Base-by-base conservation (phyloP, 1,140 invertebrate genomes). In the Danaus melanippus region DNA sequence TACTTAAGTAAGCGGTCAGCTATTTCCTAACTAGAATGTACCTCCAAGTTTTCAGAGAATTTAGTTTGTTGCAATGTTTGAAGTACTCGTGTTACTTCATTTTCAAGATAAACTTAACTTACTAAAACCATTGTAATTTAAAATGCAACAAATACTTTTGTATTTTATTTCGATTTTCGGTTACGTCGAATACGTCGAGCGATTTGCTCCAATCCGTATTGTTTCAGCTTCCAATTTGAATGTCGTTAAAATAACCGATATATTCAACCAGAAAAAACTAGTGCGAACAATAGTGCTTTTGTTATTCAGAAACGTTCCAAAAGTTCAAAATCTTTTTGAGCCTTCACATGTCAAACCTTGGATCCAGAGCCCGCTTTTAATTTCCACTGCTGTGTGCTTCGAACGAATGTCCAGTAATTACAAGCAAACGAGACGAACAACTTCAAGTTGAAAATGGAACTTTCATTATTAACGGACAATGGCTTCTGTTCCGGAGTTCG, bases 381-480 rank as follows among this genome's bases (percentile, higher is more conserved):
- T 54, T 56, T 49, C 8, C n/a, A 47, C 43, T 46, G 15, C 15
- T 55, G 42, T 49, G 41, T 46, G 17, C 48, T 60, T 50, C 32
- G 50, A 53, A 53, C 50, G 50, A 56, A 56, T 48, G 50, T 53
- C 9, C 43, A 9, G 55, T 57, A 62, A 62, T 62, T 62, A 50
- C 46, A 47, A 49, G 46, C 51, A 58, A 58, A 58, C 50, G 53
- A 61, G 59, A 61, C 50, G 53, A 56, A 51, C 45, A 56, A 62
- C 54, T 62, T 53, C 48, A 49, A 50, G 46, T 52, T 56, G 54
- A 40, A 50, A 62, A 57, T 62, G 55, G 51, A 62, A 67, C 54
- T 67, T 67, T 58, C 65, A 61, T 59, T 67, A 67, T 67, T 60
- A 67, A 60, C 61, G 64, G 48, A 56, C 58, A 60, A 48, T 59